Evolutionary conservation across 1,140 invertebrate species (phyloP).

Genomic region (Drosophila virilis): DNA sequence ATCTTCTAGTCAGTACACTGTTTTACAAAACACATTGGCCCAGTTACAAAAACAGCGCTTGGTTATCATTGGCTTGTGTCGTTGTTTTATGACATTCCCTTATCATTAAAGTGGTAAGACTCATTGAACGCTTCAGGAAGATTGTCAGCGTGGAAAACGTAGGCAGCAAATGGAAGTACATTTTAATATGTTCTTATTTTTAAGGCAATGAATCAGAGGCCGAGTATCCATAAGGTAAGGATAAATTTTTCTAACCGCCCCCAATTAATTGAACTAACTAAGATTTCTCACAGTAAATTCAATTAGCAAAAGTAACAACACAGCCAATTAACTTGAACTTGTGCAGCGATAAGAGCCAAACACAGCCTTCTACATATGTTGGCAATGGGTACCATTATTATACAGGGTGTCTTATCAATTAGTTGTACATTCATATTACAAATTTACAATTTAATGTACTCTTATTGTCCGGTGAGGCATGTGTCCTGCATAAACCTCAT

Average conservation of each 20-base stretch:
- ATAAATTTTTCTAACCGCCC: not conserved
- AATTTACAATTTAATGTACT: slow-evolving; percentile 13
- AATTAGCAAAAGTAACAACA: slow-evolving; percentile 51
- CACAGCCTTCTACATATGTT: not conserved
- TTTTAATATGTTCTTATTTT: not conserved
- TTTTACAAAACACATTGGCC: slow-evolving; percentile 15
- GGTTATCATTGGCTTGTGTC: slow-evolving; percentile 12
- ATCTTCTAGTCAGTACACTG: not conserved
- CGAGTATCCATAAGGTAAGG: not conserved
- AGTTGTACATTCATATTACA: slow-evolving; percentile 37
- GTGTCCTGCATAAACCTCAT: not conserved
- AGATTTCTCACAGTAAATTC: slow-evolving; percentile 44
- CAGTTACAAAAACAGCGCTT: slow-evolving; percentile 8
- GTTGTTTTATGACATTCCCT: not conserved
- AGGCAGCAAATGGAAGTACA: too few relatives aligned
- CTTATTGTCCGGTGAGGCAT: slow-evolving; percentile 59
- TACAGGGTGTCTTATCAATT: slow-evolving; percentile 32
- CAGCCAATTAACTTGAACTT: slow-evolving; percentile 60
- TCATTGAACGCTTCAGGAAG: too few relatives aligned
- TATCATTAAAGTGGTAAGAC: not conserved
- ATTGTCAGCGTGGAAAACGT: slow-evolving; percentile 3
- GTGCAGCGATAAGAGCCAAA: slow-evolving; percentile 56
- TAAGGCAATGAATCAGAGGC: slow-evolving; percentile 2
- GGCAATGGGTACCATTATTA: not conserved
- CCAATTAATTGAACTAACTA: slow-evolving; percentile 10